Conservation (phyloP, 2,888 invertebrate species). For the Antitype chi region DNA sequence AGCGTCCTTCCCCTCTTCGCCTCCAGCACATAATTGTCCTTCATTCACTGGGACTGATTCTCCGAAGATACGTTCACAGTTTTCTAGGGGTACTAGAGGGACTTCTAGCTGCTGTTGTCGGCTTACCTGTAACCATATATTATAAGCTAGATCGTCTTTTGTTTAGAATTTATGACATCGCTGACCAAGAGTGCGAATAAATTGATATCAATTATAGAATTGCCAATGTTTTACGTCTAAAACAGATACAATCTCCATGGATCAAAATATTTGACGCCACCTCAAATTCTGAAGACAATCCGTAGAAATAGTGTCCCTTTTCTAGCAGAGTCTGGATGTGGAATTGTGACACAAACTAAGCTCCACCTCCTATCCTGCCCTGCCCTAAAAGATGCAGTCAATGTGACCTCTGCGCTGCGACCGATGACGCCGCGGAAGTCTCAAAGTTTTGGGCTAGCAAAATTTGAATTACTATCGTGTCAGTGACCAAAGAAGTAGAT, state of each 20-base stretch:
- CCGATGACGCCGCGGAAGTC: too few relatives aligned
- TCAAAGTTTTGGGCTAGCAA: too few relatives aligned
- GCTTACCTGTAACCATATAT: conserved; percentile 79
- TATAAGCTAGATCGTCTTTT: neutral
- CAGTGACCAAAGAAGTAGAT: too few relatives aligned
- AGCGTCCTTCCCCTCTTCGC: conserved; percentile 93
- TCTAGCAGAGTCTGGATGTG: neutral
- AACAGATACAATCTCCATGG: neutral
- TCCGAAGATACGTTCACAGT: conserved; percentile 93
- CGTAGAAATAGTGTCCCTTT: neutral
- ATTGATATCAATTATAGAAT: neutral
- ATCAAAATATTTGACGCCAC: neutral
- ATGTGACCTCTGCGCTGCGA: too few relatives aligned
- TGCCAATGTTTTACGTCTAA: neutral
- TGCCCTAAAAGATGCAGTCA: too few relatives aligned
- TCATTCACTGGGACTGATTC: conserved; percentile 91
- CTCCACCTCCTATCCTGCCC: too few relatives aligned
- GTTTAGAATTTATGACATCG: neutral
- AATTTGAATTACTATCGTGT: too few relatives aligned
- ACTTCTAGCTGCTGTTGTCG: conserved; percentile 93
- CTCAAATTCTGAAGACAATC: neutral
- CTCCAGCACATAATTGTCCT: conserved; percentile 94
- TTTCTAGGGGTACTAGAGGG: conserved; percentile 92
- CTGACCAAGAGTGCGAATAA: too few relatives aligned
- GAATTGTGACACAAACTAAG: too few relatives aligned